Evolutionary conservation across 2,888 invertebrate species (phyloP), one percentile per base, ranked within the genome.

Genomic region (Habroteleia sp.): DNA sequence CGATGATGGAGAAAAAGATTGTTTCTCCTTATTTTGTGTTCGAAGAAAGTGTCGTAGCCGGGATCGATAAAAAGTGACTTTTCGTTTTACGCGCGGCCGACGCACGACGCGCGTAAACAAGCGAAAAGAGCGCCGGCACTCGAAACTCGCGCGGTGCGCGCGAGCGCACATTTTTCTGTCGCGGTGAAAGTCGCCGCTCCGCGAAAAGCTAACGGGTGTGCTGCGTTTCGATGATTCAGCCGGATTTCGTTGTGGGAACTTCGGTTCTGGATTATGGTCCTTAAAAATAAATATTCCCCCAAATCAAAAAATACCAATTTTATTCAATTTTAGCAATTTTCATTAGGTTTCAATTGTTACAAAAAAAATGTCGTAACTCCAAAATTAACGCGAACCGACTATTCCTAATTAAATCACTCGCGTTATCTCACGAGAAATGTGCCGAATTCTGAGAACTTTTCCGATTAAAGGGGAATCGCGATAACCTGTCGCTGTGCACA

Each of bases 101-200:
- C 8, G 41, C 23, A 10, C 8, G 8, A 16, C 8, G 41, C 23
- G 16, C 23, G 42, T 44, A 52, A 44, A 65, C 52, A 52, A 65
- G 44, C 44, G 25, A 41, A 46, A 46, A 27, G 29, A 46, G 13
- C n/a, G 31, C 0, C 27, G 33, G 46, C 20, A 31, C n/a, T 50
- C 52, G 62, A 62, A 71, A 46, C 50, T 8, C 39, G 27, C 2
- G 14, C 23, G 17, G n/a, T 27, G 20, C 20, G 60, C 35, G 65
- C 44, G 56, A 56, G 48, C 31, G 44, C 62, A 41, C 58, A 68
- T 71, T 71, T 71, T 71, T 63, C 54, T 48, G 71, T 13, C 48
- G 46, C 54, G 71, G 71, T 71, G 71, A 71, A 71, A 71, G 71
- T 71, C 46, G 39, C 8, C 41, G 39, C 44, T 44, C 37, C 54